phyloP scores from a whole-genome alignment of 2,888 invertebrate species.

The Crocallis elinguaria region DNA sequence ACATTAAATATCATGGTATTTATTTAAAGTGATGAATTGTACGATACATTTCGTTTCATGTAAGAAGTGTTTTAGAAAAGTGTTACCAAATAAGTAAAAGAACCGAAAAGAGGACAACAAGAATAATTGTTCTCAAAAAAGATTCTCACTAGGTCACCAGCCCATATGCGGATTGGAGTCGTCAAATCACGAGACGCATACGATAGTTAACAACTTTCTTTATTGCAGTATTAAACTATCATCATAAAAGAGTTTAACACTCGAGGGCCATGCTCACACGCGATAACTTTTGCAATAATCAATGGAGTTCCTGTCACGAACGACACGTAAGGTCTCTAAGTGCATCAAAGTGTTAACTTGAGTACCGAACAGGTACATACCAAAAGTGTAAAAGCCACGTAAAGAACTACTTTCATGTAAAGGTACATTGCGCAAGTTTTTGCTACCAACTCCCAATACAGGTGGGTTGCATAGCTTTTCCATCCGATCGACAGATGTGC shows the following conservation, averaged over 20 bases:
- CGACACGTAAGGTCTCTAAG: conserved; percentile 8
- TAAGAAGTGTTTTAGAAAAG: no score
- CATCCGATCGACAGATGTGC: conserved; percentile 51
- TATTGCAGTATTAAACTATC: conserved; percentile 21
- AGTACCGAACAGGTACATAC: neutral
- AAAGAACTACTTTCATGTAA: conserved; percentile 10
- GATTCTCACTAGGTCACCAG: conserved; percentile 6
- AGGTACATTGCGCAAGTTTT: conserved; percentile 25
- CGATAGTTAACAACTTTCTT: conserved; percentile 24
- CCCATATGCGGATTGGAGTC: neutral
- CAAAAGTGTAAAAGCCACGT: conserved; percentile 9
- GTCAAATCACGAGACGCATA: conserved; percentile 2
- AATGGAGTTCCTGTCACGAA: conserved; percentile 15
- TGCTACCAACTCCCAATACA: conserved; percentile 28
- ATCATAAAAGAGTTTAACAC: conserved; percentile 22
- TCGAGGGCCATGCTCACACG: conserved; percentile 18
- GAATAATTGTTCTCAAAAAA: neutral
- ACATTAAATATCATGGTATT: no score
- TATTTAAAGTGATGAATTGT: no score
- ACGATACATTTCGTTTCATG: no score
- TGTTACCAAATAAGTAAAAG: neutral
- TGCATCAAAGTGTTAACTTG: conserved; percentile 7
- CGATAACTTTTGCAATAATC: conserved; percentile 19
- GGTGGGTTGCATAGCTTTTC: conserved; percentile 34
- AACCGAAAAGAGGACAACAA: neutral